Evolutionary conservation across 2,888 invertebrate genomes (phyloP), one percentile per base, ranked within the genome.

Genomic region (Himalopsyche kuldschensis): DNA sequence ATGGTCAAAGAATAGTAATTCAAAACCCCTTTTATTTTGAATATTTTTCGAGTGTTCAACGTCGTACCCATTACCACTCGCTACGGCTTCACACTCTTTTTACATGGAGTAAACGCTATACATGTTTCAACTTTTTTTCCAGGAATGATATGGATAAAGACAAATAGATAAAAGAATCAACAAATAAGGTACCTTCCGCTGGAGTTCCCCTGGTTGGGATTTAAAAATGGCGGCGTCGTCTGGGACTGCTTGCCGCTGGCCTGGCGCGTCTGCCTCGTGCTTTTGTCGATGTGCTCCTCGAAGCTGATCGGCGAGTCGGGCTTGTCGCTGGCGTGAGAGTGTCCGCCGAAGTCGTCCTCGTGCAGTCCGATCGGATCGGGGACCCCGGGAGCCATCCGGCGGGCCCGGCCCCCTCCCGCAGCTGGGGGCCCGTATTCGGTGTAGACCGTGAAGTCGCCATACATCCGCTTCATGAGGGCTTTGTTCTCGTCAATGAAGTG

Each of bases 401-500:
- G 90, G 20, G 91, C 88, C 87, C 89, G 89, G 79, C 91, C 90
- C 41, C 41, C 69, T 69, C 69, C 69, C 27, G 69, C 69, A 0
- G 30, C 69, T 48, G 93, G 92, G 10, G 93, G 91, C 3, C 92
- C 92, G 83, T 91, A 90, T 86, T 92, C 92, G 86, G 91, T 90
- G 88, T 88, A 92, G 92, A 94, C 94, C 86, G 94, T 93, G 88
- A 97, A 97, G 87, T 97, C 97, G 0, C 98, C 98, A 89, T 97
- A 97, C 98, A 98, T 98, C 84, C 97, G 93, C 88, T 96, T 95
- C 94, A 97, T 97, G 87, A 98, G 89, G 82, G 97, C 97, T 90
- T 98, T 98, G 90, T 98, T 98, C 89, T 98, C 97, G 88, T 98
- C 97, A 88, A 98, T 98, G 91, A 97, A 98, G 86, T 94, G 93